Base-by-base conservation (phyloP, 1,140 invertebrate species). In the Ceratoteleas bidentatus region DNA sequence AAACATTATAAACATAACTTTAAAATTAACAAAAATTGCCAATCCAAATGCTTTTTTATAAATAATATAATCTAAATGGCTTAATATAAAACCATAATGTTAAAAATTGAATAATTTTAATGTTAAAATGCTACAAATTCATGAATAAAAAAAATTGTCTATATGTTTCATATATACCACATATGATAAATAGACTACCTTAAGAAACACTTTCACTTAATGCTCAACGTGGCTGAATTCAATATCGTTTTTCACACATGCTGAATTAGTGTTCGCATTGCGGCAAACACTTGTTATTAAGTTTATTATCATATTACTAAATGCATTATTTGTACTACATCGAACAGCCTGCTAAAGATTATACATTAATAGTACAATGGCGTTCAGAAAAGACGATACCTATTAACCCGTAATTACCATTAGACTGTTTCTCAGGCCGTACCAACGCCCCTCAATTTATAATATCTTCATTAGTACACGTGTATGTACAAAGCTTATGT, bases 401-500 rank as follows among this genome's bases (percentile, higher is more conserved):
- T 75, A 81, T 81, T 81, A 81, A 81, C 72, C 72, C 47, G 72
- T 75, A 81, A 81, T 81, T 81, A 81, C 65, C 66, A 81, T 81
- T 81, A 75, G 78, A 65, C 72, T 75, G 72, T 81, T 81, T 72
- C 79, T 81, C 79, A 72, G 52, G 36, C 72, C 72, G 56, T 54
- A 40, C 54, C 49, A 45, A 70, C 72, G 61, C 79, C 76, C 68
- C 61, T 72, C 72, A 81, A 81, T 81, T 81, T 76, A 81, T 75
- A 81, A 76, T 75, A 81, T 68, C 72, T 81, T 81, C 72, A 81
- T 81, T 81, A 81, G 65, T 61, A 61, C 70, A 72, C 61, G 61
- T 81, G 66, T 24, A 24, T 24, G 24, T 61, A 16, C 40, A 52
- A 60, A 50, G 40, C 72, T 57, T 16, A 14, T 64, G 57, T 70